Base-by-base conservation (phyloP, 2,888 invertebrate species). In the Troides helena region DNA sequence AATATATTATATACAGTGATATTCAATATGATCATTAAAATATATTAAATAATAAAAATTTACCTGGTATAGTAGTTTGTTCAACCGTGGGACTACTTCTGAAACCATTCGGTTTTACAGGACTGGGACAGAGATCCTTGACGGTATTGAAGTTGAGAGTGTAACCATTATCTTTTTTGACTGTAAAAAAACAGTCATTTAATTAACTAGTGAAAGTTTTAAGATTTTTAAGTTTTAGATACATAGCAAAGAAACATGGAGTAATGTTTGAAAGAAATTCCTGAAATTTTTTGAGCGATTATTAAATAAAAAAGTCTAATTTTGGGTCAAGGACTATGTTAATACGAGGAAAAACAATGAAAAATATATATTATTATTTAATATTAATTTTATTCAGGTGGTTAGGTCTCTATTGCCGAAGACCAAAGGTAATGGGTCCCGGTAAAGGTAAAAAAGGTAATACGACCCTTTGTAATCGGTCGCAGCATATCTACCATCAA, bases 161-260 rank as follows among this genome's bases (percentile, higher is more conserved):
- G 80, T 91, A 93, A 65, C 91, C 90, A 71, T 93, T 93, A 80
- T 93, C 93, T 84, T 92, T 92, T 86, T 92, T 93, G 73, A 86
- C 93, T 93, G 88, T 56, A 88, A 89, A 76, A 67, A 70, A 14
- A 18, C 5, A n/a, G 18, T n/a, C n/a, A 53, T 53, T 50, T 53
- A 53, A n/a, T 5, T 53, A n/a, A 53, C 6, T 53, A 7, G n/a
- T n/a, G n/a, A 18, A 53, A 53, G 21, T 21, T 21, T 21, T 21
- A 21, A 21, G 21, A 21, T 21, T 53, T 4, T 53, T 53, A 18
- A 18, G 17, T 17, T 50, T 14, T 17, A 50, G 30, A 30, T 30
- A 30, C 30, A 30, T 30, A 30, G 30, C 30, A 30, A 30, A 50
- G 5, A 14, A 14, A 50, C 1, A 14, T 50, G 50, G 2, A 14